Evolutionary conservation across 2,797 vertebrate species (phyloP).

Genomic region (Carcharodon carcharias): DNA sequence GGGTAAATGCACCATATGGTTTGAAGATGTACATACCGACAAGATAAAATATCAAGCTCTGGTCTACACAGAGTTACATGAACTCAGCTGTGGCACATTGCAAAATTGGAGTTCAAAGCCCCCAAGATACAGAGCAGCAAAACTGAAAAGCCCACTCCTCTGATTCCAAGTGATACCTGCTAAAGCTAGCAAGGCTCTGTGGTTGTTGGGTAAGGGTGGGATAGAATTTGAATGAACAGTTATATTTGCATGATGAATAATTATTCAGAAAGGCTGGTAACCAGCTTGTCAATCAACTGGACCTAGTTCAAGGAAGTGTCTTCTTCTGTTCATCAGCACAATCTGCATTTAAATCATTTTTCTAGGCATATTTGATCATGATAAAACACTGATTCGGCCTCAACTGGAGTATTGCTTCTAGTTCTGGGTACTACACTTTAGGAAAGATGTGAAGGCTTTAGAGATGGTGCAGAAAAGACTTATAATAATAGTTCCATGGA

Average conservation of each 20-base stretch:
- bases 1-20: neutral
- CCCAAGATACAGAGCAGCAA: neutral
- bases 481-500: no score
- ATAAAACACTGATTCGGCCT: no score
- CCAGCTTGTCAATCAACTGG: no score
- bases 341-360: neutral
- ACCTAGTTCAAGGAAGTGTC: neutral
- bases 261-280: neutral
- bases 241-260: no score
- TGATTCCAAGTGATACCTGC: neutral
- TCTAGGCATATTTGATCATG: neutral
- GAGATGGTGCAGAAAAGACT: no score
- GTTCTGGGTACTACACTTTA: no score
- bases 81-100: neutral
- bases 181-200: neutral
- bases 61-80: neutral
- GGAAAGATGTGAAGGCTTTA: no score
- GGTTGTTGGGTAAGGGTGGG: neutral
- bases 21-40: neutral
- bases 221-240: neutral
- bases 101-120: neutral
- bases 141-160: neutral
- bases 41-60: neutral
- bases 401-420: no score
- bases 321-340: neutral